A percentile compares a stretch with the other conserved stretches of the same genome.
phyloP scores from a whole-genome alignment of 2,888 invertebrate species.

The Melinopterus prodromus region DNA sequence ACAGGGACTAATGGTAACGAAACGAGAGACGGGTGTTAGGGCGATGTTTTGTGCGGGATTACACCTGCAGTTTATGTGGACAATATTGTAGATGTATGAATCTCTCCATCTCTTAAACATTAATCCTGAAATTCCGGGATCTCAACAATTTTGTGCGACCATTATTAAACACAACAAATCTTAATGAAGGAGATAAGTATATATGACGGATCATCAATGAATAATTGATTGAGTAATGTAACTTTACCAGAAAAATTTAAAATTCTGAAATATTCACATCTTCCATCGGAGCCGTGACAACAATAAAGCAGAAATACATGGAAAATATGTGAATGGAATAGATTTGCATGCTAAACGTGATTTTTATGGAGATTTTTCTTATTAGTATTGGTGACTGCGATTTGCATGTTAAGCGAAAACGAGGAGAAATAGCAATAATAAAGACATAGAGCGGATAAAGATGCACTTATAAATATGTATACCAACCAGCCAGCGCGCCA shows the following conservation, averaged over 20 bases:
- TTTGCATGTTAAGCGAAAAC: constrained; percentile 4
- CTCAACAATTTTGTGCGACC: no score
- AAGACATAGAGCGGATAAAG: neutral
- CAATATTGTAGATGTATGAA: no score
- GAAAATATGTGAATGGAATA: neutral
- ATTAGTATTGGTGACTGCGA: neutral
- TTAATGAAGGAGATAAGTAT: no score
- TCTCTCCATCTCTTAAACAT: no score
- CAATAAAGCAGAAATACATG: neutral
- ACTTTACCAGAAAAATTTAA: neutral
- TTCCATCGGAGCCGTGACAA: neutral
- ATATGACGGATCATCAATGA: no score
- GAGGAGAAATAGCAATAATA: neutral
- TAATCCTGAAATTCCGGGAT: no score
- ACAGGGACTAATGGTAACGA: no score
- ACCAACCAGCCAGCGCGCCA: neutral
- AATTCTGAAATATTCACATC: neutral
- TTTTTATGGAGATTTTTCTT: neutral
- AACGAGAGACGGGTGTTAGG: no score
- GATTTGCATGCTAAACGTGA: neutral
- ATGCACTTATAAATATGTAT: constrained; percentile 4
- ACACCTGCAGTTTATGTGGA: no score
- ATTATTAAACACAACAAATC: no score
- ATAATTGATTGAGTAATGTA: neutral
- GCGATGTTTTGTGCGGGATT: no score